Percentiles rank a stretch among this genome's conserved stretches.
phyloP scores from a whole-genome alignment of 2,888 invertebrate genomes.

The Calameuta filiformis region DNA sequence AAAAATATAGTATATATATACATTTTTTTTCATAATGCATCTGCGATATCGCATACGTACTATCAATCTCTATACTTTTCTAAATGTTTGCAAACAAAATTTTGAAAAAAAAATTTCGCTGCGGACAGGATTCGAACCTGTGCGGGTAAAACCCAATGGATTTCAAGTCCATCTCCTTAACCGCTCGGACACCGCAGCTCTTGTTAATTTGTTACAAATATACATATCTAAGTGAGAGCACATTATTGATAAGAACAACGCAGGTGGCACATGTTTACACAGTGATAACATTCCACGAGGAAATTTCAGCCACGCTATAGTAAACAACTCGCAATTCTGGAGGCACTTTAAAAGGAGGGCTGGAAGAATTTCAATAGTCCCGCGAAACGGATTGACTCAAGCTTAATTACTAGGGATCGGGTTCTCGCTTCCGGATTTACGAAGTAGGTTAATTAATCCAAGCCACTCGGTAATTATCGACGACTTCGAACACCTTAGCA shows the following conservation, averaged over 20 bases:
- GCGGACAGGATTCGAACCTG: constrained; percentile 37
- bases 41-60: background rate
- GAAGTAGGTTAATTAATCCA: background rate
- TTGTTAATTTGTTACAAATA: constrained; percentile 2
- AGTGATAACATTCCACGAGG: background rate
- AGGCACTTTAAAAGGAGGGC: background rate
- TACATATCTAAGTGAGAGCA: background rate
- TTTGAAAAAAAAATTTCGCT: constrained; percentile 29
- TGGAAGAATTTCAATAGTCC: background rate
- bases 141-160: constrained; percentile 26
- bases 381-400: background rate
- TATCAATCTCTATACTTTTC: background rate
- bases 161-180: constrained; percentile 27
- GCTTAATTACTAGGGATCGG: background rate
- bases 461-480: background rate
- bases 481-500: background rate
- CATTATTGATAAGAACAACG: constrained; percentile 1
- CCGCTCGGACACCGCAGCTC: constrained; percentile 28
- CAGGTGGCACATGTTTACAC: background rate
- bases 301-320: background rate
- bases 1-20: constrained; percentile 6
- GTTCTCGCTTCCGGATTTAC: background rate
- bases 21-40: background rate
- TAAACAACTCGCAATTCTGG: background rate
- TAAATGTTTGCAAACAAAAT: background rate